Evolutionary conservation across 1,140 invertebrate genomes (phyloP), one percentile per base, ranked within the genome.

Genomic region (Xylocopa sonorina): DNA sequence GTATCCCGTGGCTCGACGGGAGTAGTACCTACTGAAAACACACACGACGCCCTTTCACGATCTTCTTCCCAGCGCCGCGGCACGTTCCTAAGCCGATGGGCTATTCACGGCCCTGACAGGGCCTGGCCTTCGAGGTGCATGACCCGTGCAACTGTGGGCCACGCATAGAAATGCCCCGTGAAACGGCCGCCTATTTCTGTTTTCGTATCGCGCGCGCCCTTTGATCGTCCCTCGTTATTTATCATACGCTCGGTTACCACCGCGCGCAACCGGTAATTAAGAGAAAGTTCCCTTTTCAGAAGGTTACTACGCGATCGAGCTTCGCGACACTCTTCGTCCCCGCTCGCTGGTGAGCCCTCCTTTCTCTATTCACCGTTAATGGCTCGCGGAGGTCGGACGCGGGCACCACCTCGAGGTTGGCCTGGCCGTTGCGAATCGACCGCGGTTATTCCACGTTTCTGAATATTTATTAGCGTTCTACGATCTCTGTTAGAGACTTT

Each of bases 101-200:
- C 83, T 84, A 84, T 84, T 84, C 83, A 84, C 55, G 83, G 78
- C 83, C 83, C 83, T 83, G 77, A 80, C 81, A 83, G 78, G 78
- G 71, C 72, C n/a, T 51, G 67, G 81, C 69, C 76, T 84, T 83
- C 69, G 71, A 73, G 83, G 83, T 84, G 81, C 67, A 84, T 84
- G 81, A 84, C 81, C 83, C 29, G 77, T 73, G 81, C 81, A 83
- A 75, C 82, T 84, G 68, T 57, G 67, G 55, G 41, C 63, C 78
- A 71, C 58, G 71, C 81, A 53, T 73, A 64, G 57, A 43, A 75
- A 78, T 71, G 43, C 82, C 43, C 81, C 77, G 69, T 79, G 58
- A 80, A 84, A 57, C 32, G 53, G 62, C 76, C 48, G 66, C 77
- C n/a, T n/a, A n/a, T 64, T 57, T 80, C 75, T 84, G 63, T 78